Conservation (phyloP, 2,113 vertebrate genomes). For the Toxotes chatareus region DNA sequence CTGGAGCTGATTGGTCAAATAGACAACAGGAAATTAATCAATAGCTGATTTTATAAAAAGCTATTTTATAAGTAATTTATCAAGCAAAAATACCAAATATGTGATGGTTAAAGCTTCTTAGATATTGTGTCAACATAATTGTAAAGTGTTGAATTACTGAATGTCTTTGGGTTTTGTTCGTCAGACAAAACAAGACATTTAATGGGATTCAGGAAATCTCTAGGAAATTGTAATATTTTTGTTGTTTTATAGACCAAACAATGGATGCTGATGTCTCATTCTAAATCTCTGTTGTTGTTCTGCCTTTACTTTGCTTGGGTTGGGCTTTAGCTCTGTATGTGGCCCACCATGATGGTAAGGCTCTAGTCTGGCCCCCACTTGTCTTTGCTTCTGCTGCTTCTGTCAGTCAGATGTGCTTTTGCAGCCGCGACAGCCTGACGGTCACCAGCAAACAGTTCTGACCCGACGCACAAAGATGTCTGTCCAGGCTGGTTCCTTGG, state of each 20-base stretch:
- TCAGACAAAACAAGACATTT: background rate
- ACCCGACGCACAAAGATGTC: conserved; percentile 8
- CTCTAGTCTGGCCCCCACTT: conserved; percentile 51
- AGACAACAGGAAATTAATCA: background rate
- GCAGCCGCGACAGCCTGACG: conserved; percentile 25
- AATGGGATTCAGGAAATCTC: background rate
- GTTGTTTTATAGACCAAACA: background rate
- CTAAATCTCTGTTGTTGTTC: conserved; percentile 77
- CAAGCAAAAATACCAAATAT: background rate
- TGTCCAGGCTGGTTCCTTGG: conserved; percentile 31
- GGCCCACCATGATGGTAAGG: conserved; percentile 87
- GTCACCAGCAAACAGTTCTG: conserved; percentile 44
- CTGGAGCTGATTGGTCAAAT: background rate
- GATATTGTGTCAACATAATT: background rate
- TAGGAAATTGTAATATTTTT: background rate
- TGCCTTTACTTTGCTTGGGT: conserved; percentile 70
- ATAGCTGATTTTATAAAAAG: background rate
- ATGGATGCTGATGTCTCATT: conserved; percentile 49
- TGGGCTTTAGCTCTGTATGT: conserved; percentile 84
- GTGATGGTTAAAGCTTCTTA: background rate
- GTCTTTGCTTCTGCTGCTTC: conserved; percentile 73
- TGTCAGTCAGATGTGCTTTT: conserved; percentile 74
- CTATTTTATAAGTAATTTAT: too few species aligned
- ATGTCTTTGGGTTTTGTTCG: background rate
- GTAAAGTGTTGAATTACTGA: too few species aligned